Base-by-base conservation (phyloP, 35 echinoderm and acorn worm genomes). In the Nesometra sesokonis region DNA sequence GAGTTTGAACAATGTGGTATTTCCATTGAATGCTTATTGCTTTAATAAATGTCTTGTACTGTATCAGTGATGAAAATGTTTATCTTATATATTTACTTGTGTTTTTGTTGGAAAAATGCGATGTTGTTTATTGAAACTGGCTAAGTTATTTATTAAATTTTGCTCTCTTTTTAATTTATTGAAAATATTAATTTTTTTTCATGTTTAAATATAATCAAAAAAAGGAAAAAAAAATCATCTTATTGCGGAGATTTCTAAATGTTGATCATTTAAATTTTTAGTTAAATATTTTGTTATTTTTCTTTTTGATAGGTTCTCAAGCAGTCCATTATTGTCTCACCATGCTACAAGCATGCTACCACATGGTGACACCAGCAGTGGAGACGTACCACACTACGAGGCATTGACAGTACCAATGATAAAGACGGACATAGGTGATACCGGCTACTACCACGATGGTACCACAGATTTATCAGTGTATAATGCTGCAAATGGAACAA, bases 381-480 rank as follows among this genome's bases (percentile, higher is more conserved):
- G 11, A 11, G 52, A 67, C 23, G 23, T 27, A 1, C 52, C 52
- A 11, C 52, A 67, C 52, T 67, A 67, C 23, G 52, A 67, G 21
- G 52, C 11, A 2, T 27, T 67, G 11, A 67, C 52, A 9, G 52
- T 67, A 67, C 52, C 90, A 8, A 80, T 86, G 77, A 81, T 97
- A 35, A 97, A 93, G 77, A 84, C 88, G 0, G 94, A 97, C n/a
- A 36, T 57, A 7, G 57, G 84, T 17, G 94, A 90, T 52, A 79
- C 87, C 34, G 52, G 52, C 86, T 87, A 30, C 87, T 87, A 15
- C 87, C 76, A 23, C 77, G 19, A 88, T 30, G 88, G 85, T 19
- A 77, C 90, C 30, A 86, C 93, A 0, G 93, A 94, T 76, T 90
- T 94, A 32, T 94, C 94, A 0, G 77, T 85, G 33, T 97, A 97